Base-by-base conservation (phyloP, 2,113 vertebrate species). In the Montifringilla adamsi region DNA sequence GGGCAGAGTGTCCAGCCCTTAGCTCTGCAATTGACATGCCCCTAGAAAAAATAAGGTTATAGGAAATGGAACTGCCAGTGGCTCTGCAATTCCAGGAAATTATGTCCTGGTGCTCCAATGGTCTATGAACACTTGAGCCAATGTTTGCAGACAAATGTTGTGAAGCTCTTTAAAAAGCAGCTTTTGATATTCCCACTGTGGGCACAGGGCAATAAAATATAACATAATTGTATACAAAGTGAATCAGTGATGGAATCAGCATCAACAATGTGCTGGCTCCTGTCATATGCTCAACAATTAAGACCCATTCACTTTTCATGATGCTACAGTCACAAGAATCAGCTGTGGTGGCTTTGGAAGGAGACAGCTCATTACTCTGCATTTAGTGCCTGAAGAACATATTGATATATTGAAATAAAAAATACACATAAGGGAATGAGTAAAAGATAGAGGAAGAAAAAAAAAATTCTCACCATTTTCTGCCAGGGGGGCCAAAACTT, bases 401-500 rank as follows among this genome's bases (percentile, higher is more conserved):
- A 83, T 30, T 0, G 3, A 60, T 49, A 53, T 23, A 46, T 11
- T 20, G 78, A 56, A 82, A 53, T 39, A 52, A 31, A 87, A 52
- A 73, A 43, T 43, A 60, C 22, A 53, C 39, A 30, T 14, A 56
- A 73, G 26, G 74, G 50, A 68, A 84, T 13, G 28, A 52, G 56
- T 50, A 24, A 55, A 89, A 85, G 41, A 52, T 4, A 49, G 30
- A 7, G 8, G 27, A 60, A 82, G 58, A 44, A 80, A 50, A 59
- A 59, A 80, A 30, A 26, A 30, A 56, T 79, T 92, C 98, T 98
- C 97, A 99, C 99, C 99, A 35, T 99, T 99, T 97, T 99, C 99
- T 97, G 99, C 99, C 27, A 99, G 96, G 13, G 99, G 99, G 97
- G 99, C 99, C 97, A 99, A 97, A 94, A 99, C 99, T 98, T 99